Evolutionary conservation across 2,797 vertebrate genomes (phyloP).

Genomic region (Chiroxiphia lanceolata): DNA sequence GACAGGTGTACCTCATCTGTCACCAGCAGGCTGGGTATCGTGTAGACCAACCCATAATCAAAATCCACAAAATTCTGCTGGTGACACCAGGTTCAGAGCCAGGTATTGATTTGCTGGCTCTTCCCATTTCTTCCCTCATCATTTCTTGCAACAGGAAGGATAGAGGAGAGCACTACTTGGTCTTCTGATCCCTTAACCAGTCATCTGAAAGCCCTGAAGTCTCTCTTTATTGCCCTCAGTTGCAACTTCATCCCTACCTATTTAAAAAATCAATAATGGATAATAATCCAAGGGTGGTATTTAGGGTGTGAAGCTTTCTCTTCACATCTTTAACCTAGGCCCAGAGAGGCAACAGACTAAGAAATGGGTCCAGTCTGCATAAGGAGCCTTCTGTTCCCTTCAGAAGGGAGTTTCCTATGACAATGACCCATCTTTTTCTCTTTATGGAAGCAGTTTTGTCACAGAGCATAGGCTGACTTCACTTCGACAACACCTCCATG

Average conservation of each 20-base stretch:
- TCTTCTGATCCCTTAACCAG: neutral
- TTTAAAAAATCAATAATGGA: neutral
- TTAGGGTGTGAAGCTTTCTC: neutral
- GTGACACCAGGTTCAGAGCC: neutral
- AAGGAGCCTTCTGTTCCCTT: neutral
- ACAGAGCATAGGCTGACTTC: neutral
- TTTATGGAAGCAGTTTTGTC: neutral
- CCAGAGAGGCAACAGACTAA: neutral
- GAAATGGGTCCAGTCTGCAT: neutral
- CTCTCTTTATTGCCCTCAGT: neutral
- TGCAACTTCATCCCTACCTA: neutral
- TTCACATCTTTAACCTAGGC: neutral
- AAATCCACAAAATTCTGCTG: neutral
- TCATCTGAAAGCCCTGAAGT: neutral
- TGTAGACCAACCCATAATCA: neutral
- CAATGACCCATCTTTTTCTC: neutral
- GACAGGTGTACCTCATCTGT: neutral
- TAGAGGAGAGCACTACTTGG: neutral
- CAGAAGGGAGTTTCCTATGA: neutral
- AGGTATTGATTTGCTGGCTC: neutral
- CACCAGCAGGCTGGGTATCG: neutral
- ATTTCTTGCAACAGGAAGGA: neutral
- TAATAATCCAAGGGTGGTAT: neutral
- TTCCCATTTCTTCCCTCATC: neutral
- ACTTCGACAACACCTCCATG: no score